phyloP scores from a whole-genome alignment of 1,140 invertebrate species.

The Drosophila busckii region DNA sequence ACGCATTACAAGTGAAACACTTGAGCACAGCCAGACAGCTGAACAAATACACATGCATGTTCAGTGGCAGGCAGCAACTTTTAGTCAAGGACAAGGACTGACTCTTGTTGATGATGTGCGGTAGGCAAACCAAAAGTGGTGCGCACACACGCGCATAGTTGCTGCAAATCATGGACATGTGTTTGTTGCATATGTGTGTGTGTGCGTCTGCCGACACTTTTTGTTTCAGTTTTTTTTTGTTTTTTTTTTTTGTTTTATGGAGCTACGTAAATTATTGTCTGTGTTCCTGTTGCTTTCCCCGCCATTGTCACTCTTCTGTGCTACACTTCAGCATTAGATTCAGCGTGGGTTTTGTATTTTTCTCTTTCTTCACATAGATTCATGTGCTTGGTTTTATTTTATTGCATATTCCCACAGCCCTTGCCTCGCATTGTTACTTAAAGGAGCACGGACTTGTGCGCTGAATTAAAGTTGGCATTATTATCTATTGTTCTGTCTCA shows the following conservation, averaged over 20 bases:
- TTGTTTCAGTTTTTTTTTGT: slow-evolving; percentile 1
- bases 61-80: slow-evolving; percentile 10
- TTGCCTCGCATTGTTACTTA: slow-evolving; percentile 50
- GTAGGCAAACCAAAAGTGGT: slow-evolving; percentile 47
- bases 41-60: slow-evolving; percentile 40
- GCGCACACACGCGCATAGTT: slow-evolving; percentile 42
- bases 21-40: slow-evolving; percentile 52
- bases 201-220: background rate
- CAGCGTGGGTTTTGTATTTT: slow-evolving; percentile 32
- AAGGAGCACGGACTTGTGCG: slow-evolving; percentile 41
- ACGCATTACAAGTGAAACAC: slow-evolving; percentile 51
- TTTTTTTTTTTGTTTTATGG: slow-evolving; percentile 35
- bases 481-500: slow-evolving; percentile 20
- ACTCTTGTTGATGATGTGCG: slow-evolving; percentile 48
- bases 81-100: slow-evolving; percentile 43
- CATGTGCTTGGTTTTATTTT: slow-evolving; percentile 56
- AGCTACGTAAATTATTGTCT: slow-evolving; percentile 76
- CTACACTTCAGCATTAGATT: slow-evolving; percentile 41
- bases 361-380: slow-evolving; percentile 18
- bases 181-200: slow-evolving; percentile 1
- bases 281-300: slow-evolving; percentile 52
- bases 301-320: slow-evolving; percentile 64
- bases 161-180: slow-evolving; percentile 42
- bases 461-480: slow-evolving; percentile 51
- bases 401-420: slow-evolving; percentile 58